These are phyloP conservation scores for Ephialtes manifestator DNA, from an alignment of 2,888 invertebrate species.

Conservation along the genomic window DNA sequence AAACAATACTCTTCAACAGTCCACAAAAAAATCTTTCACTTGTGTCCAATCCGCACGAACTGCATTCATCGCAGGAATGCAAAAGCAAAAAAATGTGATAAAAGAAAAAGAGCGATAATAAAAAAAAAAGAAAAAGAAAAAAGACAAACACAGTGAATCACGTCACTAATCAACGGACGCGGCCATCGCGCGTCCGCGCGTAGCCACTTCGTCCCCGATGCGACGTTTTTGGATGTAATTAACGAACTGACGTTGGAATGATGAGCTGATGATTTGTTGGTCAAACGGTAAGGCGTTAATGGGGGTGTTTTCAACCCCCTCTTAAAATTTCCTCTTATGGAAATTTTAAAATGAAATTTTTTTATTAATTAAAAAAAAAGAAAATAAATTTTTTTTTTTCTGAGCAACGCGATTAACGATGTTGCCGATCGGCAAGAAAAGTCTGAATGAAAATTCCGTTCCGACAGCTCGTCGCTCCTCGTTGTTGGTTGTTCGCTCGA, in stretches of 20 bases:
- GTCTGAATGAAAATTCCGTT: conserved; percentile 72
- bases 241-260: conserved; percentile 10
- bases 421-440: conserved; percentile 14
- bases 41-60: conserved; percentile 9
- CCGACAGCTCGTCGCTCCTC: conserved; percentile 54
- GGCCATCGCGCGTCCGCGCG: conserved; percentile 63
- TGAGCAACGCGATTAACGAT: neutral
- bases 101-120: conserved; percentile 7
- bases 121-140: too few relatives aligned
- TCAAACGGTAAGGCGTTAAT: neutral
- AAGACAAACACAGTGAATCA: conserved; percentile 8
- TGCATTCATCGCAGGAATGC: conserved; percentile 30
- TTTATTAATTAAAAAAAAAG: too few relatives aligned
- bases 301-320: conserved; percentile 4
- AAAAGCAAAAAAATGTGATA: neutral
- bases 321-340: neutral
- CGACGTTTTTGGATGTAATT: conserved; percentile 22
- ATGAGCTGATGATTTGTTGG: neutral
- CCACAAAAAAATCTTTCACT: neutral
- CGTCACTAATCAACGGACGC: conserved; percentile 49
- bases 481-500: conserved; percentile 47
- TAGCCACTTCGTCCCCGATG: conserved; percentile 48
- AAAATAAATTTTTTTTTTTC: too few relatives aligned
- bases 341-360: neutral
- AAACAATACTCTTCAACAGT: neutral